Conservation (phyloP, 1,140 invertebrate species). For the Tenebrio molitor region DNA sequence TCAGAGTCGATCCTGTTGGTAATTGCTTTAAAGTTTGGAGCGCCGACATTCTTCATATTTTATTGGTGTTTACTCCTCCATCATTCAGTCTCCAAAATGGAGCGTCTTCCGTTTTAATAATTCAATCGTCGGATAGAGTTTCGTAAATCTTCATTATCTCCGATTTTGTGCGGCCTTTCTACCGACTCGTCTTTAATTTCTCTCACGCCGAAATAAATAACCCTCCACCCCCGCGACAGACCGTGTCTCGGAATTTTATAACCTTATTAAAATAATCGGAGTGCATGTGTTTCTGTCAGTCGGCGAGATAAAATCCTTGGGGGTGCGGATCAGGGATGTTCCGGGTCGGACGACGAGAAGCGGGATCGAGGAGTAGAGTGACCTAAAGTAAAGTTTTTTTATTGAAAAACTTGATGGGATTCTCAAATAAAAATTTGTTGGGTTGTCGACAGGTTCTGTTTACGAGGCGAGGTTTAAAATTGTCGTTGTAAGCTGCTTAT, state of each 20-base stretch:
- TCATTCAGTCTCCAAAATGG: slow-evolving; percentile 24
- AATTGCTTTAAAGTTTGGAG: slow-evolving; percentile 6
- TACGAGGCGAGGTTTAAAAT: too few relatives aligned
- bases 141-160: slow-evolving; percentile 21
- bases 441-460: too few relatives aligned
- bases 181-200: neutral
- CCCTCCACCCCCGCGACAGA: neutral
- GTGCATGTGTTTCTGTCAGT: neutral
- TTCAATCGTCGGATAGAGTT: neutral
- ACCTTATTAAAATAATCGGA: neutral
- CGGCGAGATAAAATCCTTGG: neutral
- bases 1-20: neutral
- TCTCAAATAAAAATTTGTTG: too few relatives aligned
- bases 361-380: too few relatives aligned
- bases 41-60: slow-evolving; percentile 23
- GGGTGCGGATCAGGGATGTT: too few relatives aligned
- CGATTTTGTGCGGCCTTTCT: neutral
- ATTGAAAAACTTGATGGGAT: too few relatives aligned
- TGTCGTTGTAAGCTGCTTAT: too few relatives aligned
- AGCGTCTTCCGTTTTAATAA: neutral
- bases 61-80: slow-evolving; percentile 16
- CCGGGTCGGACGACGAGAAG: too few relatives aligned
- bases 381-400: too few relatives aligned
- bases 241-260: neutral
- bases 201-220: neutral